Evolutionary conservation across 2,113 vertebrate genomes (phyloP), one percentile per base, ranked within the genome.

Genomic region (Silurus glanis): DNA sequence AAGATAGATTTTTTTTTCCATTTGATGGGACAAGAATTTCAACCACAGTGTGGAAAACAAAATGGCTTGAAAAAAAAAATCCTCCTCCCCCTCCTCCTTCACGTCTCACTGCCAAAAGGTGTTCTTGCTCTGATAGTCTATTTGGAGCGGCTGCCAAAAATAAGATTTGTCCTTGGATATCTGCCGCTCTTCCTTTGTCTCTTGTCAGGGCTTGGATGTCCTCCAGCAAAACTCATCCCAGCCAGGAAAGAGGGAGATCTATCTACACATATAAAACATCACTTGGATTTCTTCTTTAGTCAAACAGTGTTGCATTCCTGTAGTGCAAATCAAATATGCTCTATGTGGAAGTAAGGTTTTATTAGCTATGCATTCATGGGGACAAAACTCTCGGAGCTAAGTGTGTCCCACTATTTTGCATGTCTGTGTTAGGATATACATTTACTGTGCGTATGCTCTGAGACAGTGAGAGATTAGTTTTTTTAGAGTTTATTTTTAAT

Each of bases 121-220:
- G 92, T 93, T 94, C 93, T 92, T 91, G 94, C 90, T 93, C 93
- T 93, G 93, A 94, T 94, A 93, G 94, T 95, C 93, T 91, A 92
- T 90, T 91, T 90, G 92, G 92, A 92, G 92, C 87, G 90, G 82
- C 93, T 94, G 94, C 95, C 95, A 96, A 95, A 94, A 94, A 94
- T 94, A 92, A 93, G 93, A 93, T 95, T 94, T 94, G 94, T 95
- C 94, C 95, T 95, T 96, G 95, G 93, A 95, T 93, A 87, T 84
- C 85, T 87, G 89, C 86, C 80, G 58, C 87, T 83, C 82, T 90
- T 87, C 82, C 90, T 85, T 88, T 87, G 88, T 88, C 88, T 91
- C 90, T 86, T 90, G 84, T 91, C 82, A 91, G 71, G 83, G 85
- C 80, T 90, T 92, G 91, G 90, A 84, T 51, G 74, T 69, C 88